phyloP scores from a whole-genome alignment of 2,113 vertebrate species.

The Nothoprocta perdicaria region DNA sequence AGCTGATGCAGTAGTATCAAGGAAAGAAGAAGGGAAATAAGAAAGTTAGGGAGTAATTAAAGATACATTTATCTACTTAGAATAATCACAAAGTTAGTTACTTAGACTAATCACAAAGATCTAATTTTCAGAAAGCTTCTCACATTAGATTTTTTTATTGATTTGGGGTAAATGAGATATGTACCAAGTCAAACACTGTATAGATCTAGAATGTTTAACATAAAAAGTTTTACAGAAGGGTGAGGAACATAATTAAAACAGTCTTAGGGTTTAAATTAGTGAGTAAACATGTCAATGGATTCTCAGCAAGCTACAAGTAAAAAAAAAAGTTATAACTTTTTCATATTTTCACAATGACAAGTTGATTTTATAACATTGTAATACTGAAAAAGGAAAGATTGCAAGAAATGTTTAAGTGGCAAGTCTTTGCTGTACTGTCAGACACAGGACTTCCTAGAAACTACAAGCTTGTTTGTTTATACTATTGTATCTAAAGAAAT shows the following conservation, averaged over 20 bases:
- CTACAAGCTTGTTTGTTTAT: not conserved
- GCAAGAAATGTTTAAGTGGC: not conserved
- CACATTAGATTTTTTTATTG: not conserved
- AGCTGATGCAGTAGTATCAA: not conserved
- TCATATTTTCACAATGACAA: not conserved
- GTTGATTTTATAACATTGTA: not conserved
- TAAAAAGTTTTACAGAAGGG: not conserved
- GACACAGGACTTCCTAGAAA: not conserved
- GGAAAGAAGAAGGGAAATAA: not conserved
- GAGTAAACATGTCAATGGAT: not conserved
- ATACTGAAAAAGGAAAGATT: not conserved
- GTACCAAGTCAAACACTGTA: not conserved
- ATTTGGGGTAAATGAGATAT: not conserved
- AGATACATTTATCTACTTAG: not conserved
- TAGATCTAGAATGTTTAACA: not conserved
- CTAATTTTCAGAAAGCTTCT: not conserved
- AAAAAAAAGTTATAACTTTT: not conserved
- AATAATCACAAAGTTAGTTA: not conserved
- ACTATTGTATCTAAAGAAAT: too few relatives aligned
- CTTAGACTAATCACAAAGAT: not conserved
- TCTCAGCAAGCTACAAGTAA: not conserved
- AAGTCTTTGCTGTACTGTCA: not conserved
- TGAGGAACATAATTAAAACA: not conserved
- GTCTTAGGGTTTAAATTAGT: not conserved
- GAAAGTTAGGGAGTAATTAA: not conserved